Percentiles rank a stretch among this genome's conserved stretches.
Conservation (phyloP, 2,113 vertebrate species). For the Carlito syrichta region DNA sequence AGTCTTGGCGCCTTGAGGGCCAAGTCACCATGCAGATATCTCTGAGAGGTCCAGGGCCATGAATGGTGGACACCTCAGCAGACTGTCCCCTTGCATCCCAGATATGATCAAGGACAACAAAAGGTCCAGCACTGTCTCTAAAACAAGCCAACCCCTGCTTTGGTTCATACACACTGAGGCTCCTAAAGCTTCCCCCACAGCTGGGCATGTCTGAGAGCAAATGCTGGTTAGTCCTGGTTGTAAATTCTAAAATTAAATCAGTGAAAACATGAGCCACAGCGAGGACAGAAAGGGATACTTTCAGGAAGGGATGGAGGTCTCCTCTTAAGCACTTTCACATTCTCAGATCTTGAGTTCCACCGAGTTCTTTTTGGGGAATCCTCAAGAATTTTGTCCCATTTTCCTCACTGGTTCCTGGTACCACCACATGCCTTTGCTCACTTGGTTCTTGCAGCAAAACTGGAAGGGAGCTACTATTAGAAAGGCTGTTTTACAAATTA, state of each 20-base stretch:
- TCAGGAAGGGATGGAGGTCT: background rate
- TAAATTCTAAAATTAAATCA: background rate
- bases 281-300: background rate
- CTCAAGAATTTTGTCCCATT: background rate
- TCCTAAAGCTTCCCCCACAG: rapidly evolving
- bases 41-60: background rate
- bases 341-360: background rate
- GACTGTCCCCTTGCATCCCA: background rate
- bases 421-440: background rate
- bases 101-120: background rate
- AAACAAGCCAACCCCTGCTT: background rate
- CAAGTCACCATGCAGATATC: background rate
- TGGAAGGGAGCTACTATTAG: background rate
- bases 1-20: conserved; percentile 9
- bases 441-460: background rate
- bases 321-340: background rate
- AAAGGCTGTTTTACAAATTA: background rate
- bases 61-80: background rate
- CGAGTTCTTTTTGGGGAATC: background rate
- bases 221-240: background rate
- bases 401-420: background rate
- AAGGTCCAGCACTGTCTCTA: background rate
- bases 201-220: background rate
- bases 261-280: background rate
- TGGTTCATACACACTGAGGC: background rate